Conservation (phyloP, 2,797 vertebrate species). For the Alexandromys oeconomus region DNA sequence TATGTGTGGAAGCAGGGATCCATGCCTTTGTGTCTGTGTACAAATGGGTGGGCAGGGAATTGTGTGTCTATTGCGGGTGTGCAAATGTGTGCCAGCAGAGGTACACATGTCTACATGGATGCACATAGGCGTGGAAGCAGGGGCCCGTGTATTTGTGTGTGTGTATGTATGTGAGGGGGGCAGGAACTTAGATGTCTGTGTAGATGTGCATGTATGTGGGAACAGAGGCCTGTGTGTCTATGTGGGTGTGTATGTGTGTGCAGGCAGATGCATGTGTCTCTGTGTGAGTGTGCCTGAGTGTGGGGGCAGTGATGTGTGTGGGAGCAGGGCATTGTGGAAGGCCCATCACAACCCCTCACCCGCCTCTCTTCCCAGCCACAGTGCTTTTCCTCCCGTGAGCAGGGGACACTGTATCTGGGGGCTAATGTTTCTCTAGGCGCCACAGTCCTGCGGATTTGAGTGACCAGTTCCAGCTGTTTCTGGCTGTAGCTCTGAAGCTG, state of each 20-base stretch:
- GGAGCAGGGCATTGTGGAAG: neutral
- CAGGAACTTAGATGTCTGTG: neutral
- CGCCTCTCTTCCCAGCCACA: neutral
- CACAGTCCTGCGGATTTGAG: conserved; percentile 48
- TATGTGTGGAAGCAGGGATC: too few relatives aligned
- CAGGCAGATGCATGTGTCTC: neutral
- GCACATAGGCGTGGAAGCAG: neutral
- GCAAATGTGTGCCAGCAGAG: neutral
- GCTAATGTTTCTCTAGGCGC: conserved; percentile 61
- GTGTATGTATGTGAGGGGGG: too few relatives aligned
- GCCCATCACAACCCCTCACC: rapidly evolving
- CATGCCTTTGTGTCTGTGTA: neutral
- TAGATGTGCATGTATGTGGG: neutral
- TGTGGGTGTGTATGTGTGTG: neutral
- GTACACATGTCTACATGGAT: neutral
- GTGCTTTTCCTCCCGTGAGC: neutral
- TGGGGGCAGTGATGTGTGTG: neutral
- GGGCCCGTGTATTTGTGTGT: neutral
- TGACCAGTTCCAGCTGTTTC: conserved; percentile 78
- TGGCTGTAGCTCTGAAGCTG: conserved; percentile 26
- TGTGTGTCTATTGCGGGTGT: neutral
- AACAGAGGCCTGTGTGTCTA: neutral
- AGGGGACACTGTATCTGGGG: conserved; percentile 73
- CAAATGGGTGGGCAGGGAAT: neutral
- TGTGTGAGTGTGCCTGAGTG: neutral